Evolutionary conservation across 2,797 vertebrate genomes (phyloP).

Genomic region (Macropus fuliginosus): DNA sequence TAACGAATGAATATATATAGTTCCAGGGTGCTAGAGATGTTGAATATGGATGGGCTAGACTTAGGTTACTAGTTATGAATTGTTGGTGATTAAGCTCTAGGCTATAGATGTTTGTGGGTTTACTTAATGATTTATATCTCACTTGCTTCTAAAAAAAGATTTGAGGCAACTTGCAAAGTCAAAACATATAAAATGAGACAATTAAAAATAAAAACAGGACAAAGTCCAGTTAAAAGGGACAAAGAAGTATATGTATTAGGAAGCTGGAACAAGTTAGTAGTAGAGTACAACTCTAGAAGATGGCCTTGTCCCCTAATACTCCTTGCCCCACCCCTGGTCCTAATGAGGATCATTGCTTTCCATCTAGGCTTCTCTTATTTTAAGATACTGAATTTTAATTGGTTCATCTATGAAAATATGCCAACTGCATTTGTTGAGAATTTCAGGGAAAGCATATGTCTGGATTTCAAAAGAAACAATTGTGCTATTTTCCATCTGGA

Average conservation of each 20-base stretch:
- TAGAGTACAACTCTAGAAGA: not conserved
- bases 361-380: not conserved
- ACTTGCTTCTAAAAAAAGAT: not conserved
- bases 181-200: not conserved
- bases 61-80: not conserved
- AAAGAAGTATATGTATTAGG: not conserved
- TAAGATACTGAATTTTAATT: slow-evolving; percentile 21
- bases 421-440: slow-evolving; percentile 16
- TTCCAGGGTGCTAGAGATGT: not conserved
- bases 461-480: slow-evolving; percentile 27
- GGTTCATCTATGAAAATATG: slow-evolving; percentile 25
- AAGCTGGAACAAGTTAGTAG: not conserved
- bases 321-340: not conserved
- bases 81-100: not conserved
- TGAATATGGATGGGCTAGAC: not conserved
- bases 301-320: not conserved
- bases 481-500: slow-evolving; percentile 19
- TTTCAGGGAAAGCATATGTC: slow-evolving; percentile 14
- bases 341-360: slow-evolving; percentile 5
- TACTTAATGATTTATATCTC: not conserved
- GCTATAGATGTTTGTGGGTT: not conserved
- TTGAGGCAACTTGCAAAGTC: not conserved
- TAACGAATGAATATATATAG: slow-evolving; percentile 23
- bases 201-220: not conserved
- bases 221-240: not conserved